phyloP scores from a whole-genome alignment of 1,140 invertebrate genomes.

The Diprion similis region DNA sequence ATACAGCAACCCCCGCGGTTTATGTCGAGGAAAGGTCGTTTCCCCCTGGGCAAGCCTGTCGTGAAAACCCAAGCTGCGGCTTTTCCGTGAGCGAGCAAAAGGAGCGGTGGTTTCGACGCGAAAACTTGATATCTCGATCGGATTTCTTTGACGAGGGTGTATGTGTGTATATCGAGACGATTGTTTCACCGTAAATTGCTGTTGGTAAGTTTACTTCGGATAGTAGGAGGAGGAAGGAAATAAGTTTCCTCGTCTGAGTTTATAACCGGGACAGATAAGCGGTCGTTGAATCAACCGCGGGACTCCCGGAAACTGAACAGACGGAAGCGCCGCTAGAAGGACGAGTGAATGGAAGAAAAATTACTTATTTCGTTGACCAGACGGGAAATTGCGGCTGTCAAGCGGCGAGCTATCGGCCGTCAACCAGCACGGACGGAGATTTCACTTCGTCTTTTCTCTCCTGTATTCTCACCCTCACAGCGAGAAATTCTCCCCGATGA shows the following conservation, averaged over 20 bases:
- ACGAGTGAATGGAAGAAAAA: background rate
- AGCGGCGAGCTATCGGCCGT: background rate
- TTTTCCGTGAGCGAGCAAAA: background rate
- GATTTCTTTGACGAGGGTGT: background rate
- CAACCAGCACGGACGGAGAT: background rate
- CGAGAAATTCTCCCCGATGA: background rate
- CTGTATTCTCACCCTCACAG: background rate
- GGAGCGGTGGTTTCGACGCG: background rate
- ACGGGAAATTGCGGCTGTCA: conserved; percentile 2
- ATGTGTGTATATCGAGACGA: background rate
- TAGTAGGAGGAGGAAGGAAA: background rate
- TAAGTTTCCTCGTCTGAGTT: no score
- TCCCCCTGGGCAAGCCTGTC: background rate
- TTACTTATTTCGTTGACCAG: background rate
- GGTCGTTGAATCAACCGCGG: background rate
- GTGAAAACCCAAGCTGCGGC: background rate
- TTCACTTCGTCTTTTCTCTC: background rate
- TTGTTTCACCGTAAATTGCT: background rate
- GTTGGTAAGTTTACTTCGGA: no score
- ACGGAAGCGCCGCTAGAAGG: background rate
- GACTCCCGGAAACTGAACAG: background rate
- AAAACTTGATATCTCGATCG: background rate
- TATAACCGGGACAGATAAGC: background rate
- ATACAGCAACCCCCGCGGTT: background rate
- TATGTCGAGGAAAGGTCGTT: conserved; percentile 1